A percentile compares a stretch with the other conserved stretches of the same genome.
These are phyloP conservation scores for Meloidogyne hapla DNA, from an alignment of 1,140 invertebrate species.

Conservation along the genomic window DNA sequence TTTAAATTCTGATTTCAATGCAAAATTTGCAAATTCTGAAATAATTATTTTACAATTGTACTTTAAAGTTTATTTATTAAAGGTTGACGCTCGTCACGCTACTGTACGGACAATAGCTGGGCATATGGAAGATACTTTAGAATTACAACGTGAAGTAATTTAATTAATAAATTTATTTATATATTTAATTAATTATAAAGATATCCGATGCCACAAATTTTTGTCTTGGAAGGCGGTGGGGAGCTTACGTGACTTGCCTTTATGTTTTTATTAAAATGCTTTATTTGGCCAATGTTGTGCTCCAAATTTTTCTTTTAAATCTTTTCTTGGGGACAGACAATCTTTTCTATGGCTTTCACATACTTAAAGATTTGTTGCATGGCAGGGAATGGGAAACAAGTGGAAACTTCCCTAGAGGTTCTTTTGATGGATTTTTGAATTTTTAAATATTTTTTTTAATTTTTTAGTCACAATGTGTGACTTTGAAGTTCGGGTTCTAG, in stretches of 20 bases:
- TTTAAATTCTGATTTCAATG: no score
- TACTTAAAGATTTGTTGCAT: conserved; percentile 66
- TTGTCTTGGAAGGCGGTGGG: conserved; percentile 66
- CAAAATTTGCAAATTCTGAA: background rate
- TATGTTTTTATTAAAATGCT: conserved; percentile 68
- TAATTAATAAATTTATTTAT: background rate
- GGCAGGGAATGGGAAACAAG: conserved; percentile 66
- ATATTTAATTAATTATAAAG: conserved; percentile 17
- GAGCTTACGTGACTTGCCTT: conserved; percentile 67
- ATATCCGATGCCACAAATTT: conserved; percentile 62
- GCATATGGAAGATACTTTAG: conserved; percentile 63
- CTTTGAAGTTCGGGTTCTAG: conserved; percentile 66
- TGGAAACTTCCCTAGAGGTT: conserved; percentile 66
- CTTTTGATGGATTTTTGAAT: background rate
- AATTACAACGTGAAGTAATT: conserved; percentile 61
- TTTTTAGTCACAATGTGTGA: conserved; percentile 68
- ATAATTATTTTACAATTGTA: background rate
- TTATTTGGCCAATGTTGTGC: conserved; percentile 68
- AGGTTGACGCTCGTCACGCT: conserved; percentile 57
- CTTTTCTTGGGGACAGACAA: conserved; percentile 67
- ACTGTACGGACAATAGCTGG: conserved; percentile 64
- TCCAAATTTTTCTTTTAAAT: conserved; percentile 69
- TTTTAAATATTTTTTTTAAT: background rate
- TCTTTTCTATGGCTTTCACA: conserved; percentile 67
- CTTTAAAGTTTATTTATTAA: background rate